Conservation (phyloP, 2,113 vertebrate species). For the Hepsetus odoe region DNA sequence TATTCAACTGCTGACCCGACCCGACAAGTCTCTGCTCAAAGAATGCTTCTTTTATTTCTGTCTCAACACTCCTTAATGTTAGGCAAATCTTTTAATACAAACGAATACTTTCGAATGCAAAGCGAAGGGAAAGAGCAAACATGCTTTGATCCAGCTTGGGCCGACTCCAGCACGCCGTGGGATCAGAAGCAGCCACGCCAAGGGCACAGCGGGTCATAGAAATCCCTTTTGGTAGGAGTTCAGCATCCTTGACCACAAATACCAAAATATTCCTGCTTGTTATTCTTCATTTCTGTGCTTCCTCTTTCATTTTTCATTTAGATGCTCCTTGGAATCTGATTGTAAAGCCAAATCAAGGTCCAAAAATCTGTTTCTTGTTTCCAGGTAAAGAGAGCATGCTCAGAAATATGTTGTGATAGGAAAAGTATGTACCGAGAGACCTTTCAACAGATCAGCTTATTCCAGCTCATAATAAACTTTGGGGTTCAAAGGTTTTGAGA, state of each 20-base stretch:
- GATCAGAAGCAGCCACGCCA: constrained; percentile 54
- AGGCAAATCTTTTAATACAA: constrained; percentile 23
- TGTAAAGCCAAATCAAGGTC: neutral
- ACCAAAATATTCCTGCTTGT: constrained; percentile 41
- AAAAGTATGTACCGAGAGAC: too few species aligned
- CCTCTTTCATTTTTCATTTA: constrained; percentile 8
- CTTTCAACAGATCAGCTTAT: too few species aligned
- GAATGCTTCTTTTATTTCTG: constrained; percentile 12
- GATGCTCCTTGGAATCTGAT: neutral
- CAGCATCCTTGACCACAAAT: constrained; percentile 7
- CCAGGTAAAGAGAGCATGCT: too few species aligned
- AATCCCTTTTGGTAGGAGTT: constrained; percentile 32
- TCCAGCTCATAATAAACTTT: too few species aligned
- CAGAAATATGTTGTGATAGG: too few species aligned
- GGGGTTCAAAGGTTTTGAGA: too few species aligned
- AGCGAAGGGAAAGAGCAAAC: constrained; percentile 31
- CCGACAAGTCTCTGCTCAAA: constrained; percentile 6
- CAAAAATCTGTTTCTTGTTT: neutral
- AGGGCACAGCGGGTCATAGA: constrained; percentile 47
- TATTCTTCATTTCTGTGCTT: constrained; percentile 16
- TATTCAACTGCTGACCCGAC: neutral
- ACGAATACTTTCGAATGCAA: constrained; percentile 35
- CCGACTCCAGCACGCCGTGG: constrained; percentile 16
- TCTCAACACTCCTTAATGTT: constrained; percentile 32
- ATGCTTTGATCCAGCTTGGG: constrained; percentile 55